A percentile compares a stretch with the other conserved stretches of the same genome.
phyloP scores from a whole-genome alignment of 2,888 invertebrate species.

The Steinernema scapterisci region DNA sequence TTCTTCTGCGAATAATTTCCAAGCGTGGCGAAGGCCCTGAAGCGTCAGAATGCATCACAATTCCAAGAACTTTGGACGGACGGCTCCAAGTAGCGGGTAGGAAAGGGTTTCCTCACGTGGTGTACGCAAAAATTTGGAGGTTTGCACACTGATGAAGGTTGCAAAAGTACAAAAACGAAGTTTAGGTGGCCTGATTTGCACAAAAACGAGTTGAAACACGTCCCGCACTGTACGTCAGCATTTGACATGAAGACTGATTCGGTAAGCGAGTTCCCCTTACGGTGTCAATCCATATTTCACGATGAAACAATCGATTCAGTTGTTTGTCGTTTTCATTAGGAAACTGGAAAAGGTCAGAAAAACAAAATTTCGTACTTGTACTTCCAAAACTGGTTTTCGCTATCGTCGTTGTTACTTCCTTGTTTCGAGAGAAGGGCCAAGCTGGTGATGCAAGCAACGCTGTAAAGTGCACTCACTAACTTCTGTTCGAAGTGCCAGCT shows the following conservation, averaged over 20 bases:
- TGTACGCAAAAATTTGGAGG: slow-evolving; percentile 97
- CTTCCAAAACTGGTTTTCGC: no score
- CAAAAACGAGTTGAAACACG: slow-evolving; percentile 92
- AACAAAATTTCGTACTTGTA: no score
- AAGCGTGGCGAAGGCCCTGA: slow-evolving; percentile 86
- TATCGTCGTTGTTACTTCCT: no score
- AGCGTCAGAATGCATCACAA: slow-evolving; percentile 97
- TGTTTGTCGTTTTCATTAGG: no score
- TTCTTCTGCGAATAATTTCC: slow-evolving; percentile 93
- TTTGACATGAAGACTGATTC: slow-evolving; percentile 98
- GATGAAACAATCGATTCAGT: no score
- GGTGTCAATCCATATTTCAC: no score
- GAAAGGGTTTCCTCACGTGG: slow-evolving; percentile 99
- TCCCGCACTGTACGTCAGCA: slow-evolving; percentile 95
- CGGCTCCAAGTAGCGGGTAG: slow-evolving; percentile 86
- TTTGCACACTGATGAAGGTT: neutral
- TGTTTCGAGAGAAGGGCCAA: no score
- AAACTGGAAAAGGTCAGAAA: no score
- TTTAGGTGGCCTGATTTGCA: slow-evolving; percentile 99
- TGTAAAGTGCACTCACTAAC: no score
- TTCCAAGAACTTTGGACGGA: slow-evolving; percentile 95
- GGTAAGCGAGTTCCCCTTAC: slow-evolving; percentile 67
- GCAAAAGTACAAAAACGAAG: neutral
- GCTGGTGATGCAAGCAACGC: no score
- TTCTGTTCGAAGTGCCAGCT: no score